Conservation (phyloP, 2,888 invertebrate species). For the Ophion slaviceki region DNA sequence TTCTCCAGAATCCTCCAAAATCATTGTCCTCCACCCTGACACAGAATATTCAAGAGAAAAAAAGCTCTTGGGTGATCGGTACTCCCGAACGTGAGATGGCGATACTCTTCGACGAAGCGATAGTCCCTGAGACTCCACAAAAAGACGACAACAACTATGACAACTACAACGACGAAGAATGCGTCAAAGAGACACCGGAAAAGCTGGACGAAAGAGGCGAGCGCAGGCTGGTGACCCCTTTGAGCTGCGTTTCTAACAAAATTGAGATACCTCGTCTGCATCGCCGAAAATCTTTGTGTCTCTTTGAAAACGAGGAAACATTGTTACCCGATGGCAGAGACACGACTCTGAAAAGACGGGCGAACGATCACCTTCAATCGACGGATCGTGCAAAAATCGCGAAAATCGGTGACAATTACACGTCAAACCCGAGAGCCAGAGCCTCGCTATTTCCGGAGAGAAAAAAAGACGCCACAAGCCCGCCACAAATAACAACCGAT, state of each 20-base stretch:
- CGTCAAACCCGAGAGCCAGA: slow-evolving; percentile 75
- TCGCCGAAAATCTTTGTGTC: slow-evolving; percentile 75
- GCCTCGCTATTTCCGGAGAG: slow-evolving; percentile 78
- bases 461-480: slow-evolving; percentile 9
- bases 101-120: slow-evolving; percentile 60
- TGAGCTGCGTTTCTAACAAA: slow-evolving; percentile 74
- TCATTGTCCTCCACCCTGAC: slow-evolving; percentile 65
- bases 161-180: slow-evolving; percentile 55
- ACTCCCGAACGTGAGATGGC: slow-evolving; percentile 56
- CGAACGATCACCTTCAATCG: slow-evolving; percentile 64
- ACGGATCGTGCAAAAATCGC: slow-evolving; percentile 68
- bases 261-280: slow-evolving; percentile 75
- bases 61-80: slow-evolving; percentile 26
- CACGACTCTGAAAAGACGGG: slow-evolving; percentile 72
- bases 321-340: slow-evolving; percentile 74
- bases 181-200: slow-evolving; percentile 74
- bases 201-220: slow-evolving; percentile 70
- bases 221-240: slow-evolving; percentile 75
- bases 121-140: slow-evolving; percentile 76
- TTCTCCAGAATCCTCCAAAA: slow-evolving; percentile 62
- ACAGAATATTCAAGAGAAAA: slow-evolving; percentile 28
- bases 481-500: slow-evolving; percentile 51
- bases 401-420: slow-evolving; percentile 71
- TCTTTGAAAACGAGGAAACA: slow-evolving; percentile 66
- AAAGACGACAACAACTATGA: slow-evolving; percentile 68